phyloP scores from a whole-genome alignment of 2,797 vertebrate genomes.

The Sebastes matsubarae region DNA sequence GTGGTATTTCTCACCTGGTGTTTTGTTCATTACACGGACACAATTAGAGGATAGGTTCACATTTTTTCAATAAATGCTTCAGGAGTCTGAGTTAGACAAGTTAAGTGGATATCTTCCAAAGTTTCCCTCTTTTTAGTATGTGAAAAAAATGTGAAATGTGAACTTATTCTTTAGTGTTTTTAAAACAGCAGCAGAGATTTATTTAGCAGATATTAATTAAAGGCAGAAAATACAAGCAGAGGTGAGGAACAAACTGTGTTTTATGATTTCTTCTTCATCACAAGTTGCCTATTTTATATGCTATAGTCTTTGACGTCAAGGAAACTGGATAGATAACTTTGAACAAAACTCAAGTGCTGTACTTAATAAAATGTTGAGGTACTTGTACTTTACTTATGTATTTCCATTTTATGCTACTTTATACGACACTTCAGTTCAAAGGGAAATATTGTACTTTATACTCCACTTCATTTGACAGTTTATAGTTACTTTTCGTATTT shows the following conservation, averaged over 20 bases:
- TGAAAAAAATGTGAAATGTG: not conserved
- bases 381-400: not conserved
- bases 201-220: not conserved
- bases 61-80: not conserved
- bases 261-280: not conserved
- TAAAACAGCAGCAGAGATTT: not conserved
- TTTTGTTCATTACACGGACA: not conserved
- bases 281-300: not conserved
- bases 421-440: not conserved
- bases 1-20: not conserved
- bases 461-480: not conserved
- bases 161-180: not conserved
- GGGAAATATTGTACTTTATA: not conserved
- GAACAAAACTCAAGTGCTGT: not conserved
- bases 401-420: not conserved
- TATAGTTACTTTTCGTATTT: not conserved
- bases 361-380: not conserved
- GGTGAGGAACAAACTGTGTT: not conserved
- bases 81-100: not conserved
- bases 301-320: rapidly evolving
- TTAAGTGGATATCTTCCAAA: not conserved
- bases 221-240: not conserved
- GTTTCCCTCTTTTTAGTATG: not conserved
- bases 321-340: not conserved
- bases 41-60: not conserved